Percentiles rank a stretch among this genome's conserved stretches.
Conservation (phyloP, 2,888 invertebrate species). For the Seira sanloemensis region DNA sequence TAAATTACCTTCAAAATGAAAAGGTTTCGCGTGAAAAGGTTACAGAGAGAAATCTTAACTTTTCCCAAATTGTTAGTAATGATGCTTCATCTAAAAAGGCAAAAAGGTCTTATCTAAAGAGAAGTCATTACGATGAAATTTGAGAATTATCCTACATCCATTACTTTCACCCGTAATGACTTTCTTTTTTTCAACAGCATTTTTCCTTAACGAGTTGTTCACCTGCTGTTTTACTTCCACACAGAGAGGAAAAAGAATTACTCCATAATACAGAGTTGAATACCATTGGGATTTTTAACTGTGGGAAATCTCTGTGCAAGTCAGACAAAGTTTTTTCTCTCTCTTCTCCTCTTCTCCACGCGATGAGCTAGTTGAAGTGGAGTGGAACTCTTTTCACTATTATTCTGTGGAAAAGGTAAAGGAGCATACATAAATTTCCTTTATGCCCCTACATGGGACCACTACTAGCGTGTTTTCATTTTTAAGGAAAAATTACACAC, state of each 20-base stretch:
- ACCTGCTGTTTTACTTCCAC: neutral
- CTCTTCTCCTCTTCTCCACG: neutral
- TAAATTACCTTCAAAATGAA: too few species aligned
- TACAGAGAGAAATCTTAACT: too few species aligned
- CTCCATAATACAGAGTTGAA: neutral
- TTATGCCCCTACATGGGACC: too few species aligned
- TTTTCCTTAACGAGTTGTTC: neutral
- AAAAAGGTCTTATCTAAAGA: too few species aligned
- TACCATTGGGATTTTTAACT: slow-evolving; percentile 35
- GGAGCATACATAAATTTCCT: too few species aligned
- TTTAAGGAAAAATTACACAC: too few species aligned
- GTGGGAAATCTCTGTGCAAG: slow-evolving; percentile 52
- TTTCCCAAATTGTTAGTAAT: too few species aligned
- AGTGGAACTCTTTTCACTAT: slow-evolving; percentile 23
- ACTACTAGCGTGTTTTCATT: too few species aligned
- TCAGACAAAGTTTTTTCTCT: slow-evolving; percentile 44
- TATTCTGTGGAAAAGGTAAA: too few species aligned
- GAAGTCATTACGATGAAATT: neutral
- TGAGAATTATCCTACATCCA: too few species aligned
- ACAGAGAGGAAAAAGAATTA: neutral
- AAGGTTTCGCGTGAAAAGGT: too few species aligned
- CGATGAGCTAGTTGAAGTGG: slow-evolving; percentile 24
- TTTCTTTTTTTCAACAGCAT: neutral
- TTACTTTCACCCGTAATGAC: neutral
- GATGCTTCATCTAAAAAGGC: too few species aligned